Evolutionary conservation across 2,797 vertebrate species (phyloP).

Genomic region (Mergus octosetaceus): DNA sequence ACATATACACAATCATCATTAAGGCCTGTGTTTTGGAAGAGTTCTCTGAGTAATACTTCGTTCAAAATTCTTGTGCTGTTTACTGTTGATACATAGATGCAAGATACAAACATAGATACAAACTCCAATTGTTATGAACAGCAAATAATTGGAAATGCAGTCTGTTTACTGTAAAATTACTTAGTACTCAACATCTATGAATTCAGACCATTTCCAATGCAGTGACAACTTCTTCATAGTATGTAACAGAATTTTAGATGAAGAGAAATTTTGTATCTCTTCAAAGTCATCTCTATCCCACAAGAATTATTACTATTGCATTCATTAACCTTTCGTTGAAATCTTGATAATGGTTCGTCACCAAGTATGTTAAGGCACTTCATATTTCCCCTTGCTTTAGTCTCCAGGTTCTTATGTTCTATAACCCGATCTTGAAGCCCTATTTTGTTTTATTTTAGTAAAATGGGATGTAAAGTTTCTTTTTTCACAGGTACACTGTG

Average conservation of each 20-base stretch:
- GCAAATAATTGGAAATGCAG: background rate
- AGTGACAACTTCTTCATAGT: background rate
- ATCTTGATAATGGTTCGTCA: background rate
- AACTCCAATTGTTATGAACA: background rate
- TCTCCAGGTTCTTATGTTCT: background rate
- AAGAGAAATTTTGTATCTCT: background rate
- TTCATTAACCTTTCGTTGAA: background rate
- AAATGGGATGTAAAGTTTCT: background rate
- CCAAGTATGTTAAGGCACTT: background rate
- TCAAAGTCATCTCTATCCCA: background rate
- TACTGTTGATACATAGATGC: background rate
- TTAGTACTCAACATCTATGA: background rate
- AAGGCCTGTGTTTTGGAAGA: background rate
- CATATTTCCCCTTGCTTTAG: background rate
- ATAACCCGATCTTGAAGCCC: background rate
- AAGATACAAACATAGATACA: background rate
- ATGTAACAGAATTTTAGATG: background rate
- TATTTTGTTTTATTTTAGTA: background rate
- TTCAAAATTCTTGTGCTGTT: background rate
- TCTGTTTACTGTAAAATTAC: background rate
- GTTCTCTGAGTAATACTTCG: background rate
- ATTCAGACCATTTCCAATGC: background rate
- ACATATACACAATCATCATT: background rate
- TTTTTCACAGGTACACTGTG: background rate
- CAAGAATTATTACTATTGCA: background rate